Evolutionary conservation across 2,797 vertebrate species (phyloP).

Genomic region (Lagorchestes hirsutus): DNA sequence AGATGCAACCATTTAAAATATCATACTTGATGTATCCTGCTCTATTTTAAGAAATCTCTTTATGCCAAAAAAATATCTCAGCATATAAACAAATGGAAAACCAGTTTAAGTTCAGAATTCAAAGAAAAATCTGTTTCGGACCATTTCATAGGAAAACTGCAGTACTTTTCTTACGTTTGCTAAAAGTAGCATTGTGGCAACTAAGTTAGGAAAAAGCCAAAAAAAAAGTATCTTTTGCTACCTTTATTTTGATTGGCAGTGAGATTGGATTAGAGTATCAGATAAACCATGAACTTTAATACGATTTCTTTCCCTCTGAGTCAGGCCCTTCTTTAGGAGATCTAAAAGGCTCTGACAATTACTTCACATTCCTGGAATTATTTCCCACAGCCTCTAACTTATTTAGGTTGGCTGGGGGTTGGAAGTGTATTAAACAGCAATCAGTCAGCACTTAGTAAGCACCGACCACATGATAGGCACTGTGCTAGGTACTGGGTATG

Average conservation of each 20-base stretch:
- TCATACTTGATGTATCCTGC: background rate
- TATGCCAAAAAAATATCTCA: background rate
- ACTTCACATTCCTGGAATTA: background rate
- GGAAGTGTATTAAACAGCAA: background rate
- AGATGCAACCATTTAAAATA: background rate
- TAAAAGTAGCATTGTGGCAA: conserved; percentile 29
- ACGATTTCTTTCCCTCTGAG: background rate
- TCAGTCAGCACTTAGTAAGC: background rate
- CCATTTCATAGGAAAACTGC: conserved; percentile 69
- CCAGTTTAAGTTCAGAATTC: background rate
- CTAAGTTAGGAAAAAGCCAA: background rate
- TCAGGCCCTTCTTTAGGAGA: background rate
- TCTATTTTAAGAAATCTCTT: conserved; percentile 25
- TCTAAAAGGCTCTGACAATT: background rate
- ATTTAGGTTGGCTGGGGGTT: background rate
- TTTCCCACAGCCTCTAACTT: background rate
- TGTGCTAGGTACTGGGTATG: background rate
- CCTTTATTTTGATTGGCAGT: background rate
- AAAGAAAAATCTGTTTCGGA: conserved; percentile 71
- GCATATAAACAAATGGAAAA: conserved; percentile 13
- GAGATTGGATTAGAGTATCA: background rate
- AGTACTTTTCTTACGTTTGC: conserved; percentile 65
- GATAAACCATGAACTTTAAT: background rate
- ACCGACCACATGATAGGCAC: background rate
- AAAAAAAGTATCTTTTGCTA: background rate